Evolutionary conservation across 2,888 invertebrate species (phyloP), one percentile per base, ranked within the genome.

Genomic region (Drosophila koepferae): DNA sequence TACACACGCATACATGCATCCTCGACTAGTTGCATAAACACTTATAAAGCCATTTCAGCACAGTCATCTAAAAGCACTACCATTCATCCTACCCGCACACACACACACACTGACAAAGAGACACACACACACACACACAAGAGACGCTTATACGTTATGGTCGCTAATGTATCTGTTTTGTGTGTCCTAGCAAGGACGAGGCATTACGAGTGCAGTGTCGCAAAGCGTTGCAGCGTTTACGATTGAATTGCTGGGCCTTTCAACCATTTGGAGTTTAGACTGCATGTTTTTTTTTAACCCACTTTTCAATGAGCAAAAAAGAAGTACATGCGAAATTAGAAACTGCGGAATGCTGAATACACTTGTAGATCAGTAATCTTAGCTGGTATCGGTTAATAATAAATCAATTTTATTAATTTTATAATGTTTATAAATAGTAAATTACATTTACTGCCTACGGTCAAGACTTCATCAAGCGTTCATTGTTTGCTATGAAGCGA

Each of bases 111-210:
- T 28, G 40, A 65, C 53, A 34, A 55, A 43, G 28, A 44, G 5
- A 54, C 48, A 53, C 65, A 31, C 58, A 56, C 64, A 20, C 20
- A 20, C 36, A 60, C 36, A 61, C 38, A 58, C 46, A 62, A 74
- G 72, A 44, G 71, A 46, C 58, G 59, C 67, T 71, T 77, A 68
- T 80, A 82, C 72, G 89, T 75, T 77, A 71, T 78, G 83, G 89
- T 71, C 86, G 86, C 86, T 86, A 86, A 86, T 86, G 89, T 85
- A 80, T 86, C 86, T 86, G 87, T 85, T 89, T 89, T 82, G 79
- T 86, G 82, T 89, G 86, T 89, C 68, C 69, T 48, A 53, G 46
- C 75, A 72, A 75, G 75, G 55, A 71, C 67, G 67, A 64, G 65
- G 59, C 65, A 71, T 49, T 60, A 59, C 55, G 56, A 65, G 62